Conservation (phyloP, 2,113 vertebrate species). For the Myxocyprinus asiaticus region DNA sequence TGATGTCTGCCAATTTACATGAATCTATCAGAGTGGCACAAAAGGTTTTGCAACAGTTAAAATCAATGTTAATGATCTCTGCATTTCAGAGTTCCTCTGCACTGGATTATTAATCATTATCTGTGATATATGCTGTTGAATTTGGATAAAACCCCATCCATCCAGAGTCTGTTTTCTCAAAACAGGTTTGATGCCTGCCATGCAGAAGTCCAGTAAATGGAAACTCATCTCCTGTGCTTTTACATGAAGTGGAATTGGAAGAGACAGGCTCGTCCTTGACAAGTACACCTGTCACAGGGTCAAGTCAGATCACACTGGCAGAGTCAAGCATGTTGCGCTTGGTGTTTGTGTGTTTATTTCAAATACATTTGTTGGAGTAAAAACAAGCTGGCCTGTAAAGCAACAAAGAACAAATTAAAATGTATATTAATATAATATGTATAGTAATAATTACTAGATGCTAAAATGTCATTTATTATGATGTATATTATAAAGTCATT, state of each 20-base stretch:
- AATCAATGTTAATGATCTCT: constrained; percentile 32
- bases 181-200: not conserved
- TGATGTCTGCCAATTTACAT: constrained; percentile 35
- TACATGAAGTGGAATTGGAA: constrained; percentile 22
- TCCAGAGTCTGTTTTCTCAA: not conserved
- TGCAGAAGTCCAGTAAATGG: not conserved
- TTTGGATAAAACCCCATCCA: constrained; percentile 8
- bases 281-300: constrained; percentile 46
- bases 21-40: constrained; percentile 17
- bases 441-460: too few relatives aligned
- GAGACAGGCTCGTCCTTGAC: constrained; percentile 43
- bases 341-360: constrained; percentile 21
- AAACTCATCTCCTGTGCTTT: constrained; percentile 15
- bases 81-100: constrained; percentile 24
- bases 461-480: too few relatives aligned
- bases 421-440: not conserved
- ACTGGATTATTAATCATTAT: constrained; percentile 29
- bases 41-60: not conserved
- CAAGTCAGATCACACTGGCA: constrained; percentile 29
- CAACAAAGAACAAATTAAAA: not conserved
- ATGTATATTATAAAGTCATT: too few relatives aligned
- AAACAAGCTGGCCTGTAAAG: not conserved
- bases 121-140: constrained; percentile 11
- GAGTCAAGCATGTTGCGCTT: constrained; percentile 22
- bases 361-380: not conserved